Conservation (phyloP, 2,888 invertebrate genomes). For the Drosophila paranaensis region DNA sequence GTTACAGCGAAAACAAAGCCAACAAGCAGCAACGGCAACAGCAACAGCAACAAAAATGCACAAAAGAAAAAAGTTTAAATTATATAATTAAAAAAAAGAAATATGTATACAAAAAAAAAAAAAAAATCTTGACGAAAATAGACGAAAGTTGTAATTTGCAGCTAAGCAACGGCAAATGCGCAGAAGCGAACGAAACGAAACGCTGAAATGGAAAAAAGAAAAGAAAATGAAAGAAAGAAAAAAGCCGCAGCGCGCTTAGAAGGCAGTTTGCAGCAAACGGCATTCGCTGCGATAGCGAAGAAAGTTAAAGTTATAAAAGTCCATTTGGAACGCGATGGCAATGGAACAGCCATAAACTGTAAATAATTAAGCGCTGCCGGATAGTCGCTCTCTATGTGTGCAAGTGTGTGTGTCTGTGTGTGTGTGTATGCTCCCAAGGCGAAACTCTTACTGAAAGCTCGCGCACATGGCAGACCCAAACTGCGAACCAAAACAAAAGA, state of each 20-base stretch:
- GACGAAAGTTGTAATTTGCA: conserved; percentile 80
- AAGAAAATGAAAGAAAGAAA: conserved; percentile 40
- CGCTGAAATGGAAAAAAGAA: conserved; percentile 25
- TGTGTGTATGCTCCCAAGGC: conserved; percentile 62
- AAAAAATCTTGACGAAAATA: conserved; percentile 81
- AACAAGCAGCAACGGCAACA: conserved; percentile 16
- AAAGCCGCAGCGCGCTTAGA: conserved; percentile 58
- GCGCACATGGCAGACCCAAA: conserved; percentile 72
- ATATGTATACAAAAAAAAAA: conserved; percentile 46
- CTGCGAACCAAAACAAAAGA: conserved; percentile 76
- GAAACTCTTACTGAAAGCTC: conserved; percentile 67
- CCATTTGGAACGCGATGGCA: conserved; percentile 65
- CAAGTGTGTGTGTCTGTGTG: conserved; percentile 16
- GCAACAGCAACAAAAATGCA: conserved; percentile 3
- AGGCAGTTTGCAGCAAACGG: conserved; percentile 54
- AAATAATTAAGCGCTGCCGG: conserved; percentile 63
- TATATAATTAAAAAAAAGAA: conserved; percentile 79
- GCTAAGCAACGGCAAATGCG: conserved; percentile 34
- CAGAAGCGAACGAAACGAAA: conserved; percentile 45
- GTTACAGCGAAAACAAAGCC: conserved; percentile 65
- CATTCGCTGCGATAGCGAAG: conserved; percentile 62
- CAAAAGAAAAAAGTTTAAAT: conserved; percentile 69
- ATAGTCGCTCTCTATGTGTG: conserved; percentile 10
- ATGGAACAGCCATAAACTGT: conserved; percentile 68
- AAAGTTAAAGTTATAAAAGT: conserved; percentile 80